Conservation (phyloP, 2,113 vertebrate genomes). For the Lipophrys pholis region DNA sequence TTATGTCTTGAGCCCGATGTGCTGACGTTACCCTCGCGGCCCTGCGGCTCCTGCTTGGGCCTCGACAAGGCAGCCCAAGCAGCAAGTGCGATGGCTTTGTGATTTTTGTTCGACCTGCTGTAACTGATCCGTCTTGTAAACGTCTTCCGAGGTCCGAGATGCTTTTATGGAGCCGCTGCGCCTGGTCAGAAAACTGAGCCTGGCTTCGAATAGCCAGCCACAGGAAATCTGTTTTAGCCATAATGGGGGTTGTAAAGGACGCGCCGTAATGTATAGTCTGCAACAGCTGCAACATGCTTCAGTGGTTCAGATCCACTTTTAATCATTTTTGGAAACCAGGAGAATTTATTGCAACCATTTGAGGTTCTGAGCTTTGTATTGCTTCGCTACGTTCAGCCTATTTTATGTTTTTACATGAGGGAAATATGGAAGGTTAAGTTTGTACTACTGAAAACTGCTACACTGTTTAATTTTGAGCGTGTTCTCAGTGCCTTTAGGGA, state of each 20-base stretch:
- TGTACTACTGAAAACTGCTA: no score
- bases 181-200: constrained; percentile 1
- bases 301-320: neutral
- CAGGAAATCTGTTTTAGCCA: constrained; percentile 51
- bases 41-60: neutral
- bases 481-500: neutral
- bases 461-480: neutral
- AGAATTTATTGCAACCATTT: neutral
- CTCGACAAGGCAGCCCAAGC: constrained; percentile 12
- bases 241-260: constrained; percentile 17
- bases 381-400: no score
- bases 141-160: constrained; percentile 15
- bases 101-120: constrained; percentile 24
- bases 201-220: neutral
- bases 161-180: constrained; percentile 3
- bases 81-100: constrained; percentile 29
- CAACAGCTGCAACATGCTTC: neutral
- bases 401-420: no score
- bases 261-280: constrained; percentile 27
- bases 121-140: constrained; percentile 24
- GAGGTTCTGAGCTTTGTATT: neutral
- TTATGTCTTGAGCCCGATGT: constrained; percentile 14
- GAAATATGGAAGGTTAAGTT: no score
- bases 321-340: neutral
- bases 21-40: constrained; percentile 3